These are phyloP conservation scores for Athalia circularis DNA, from an alignment of 2,888 invertebrate genomes.

Conservation along the genomic window DNA sequence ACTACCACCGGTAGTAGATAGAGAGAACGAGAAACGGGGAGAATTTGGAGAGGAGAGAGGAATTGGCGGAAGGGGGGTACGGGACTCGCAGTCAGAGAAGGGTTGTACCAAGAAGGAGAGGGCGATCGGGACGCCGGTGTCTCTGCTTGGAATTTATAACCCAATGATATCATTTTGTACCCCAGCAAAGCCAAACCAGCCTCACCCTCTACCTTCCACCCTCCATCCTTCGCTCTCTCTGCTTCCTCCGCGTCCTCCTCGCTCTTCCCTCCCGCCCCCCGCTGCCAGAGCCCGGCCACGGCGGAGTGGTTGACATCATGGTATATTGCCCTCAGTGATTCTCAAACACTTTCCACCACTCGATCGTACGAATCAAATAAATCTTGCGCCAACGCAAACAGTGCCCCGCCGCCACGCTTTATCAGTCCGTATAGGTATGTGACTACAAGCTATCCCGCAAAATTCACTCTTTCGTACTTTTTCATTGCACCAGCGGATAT, in stretches of 20 bases:
- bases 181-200: constrained; percentile 69
- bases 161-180: constrained; percentile 74
- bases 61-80: constrained; percentile 57
- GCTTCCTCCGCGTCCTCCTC: constrained; percentile 51
- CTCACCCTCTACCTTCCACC: constrained; percentile 63
- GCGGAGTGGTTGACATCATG: constrained; percentile 71
- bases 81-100: constrained; percentile 48
- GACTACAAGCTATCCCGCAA: not conserved
- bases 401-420: constrained; percentile 28
- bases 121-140: constrained; percentile 69
- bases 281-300: constrained; percentile 62
- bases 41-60: constrained; percentile 61
- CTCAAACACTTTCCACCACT: constrained; percentile 66
- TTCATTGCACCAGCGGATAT: not conserved
- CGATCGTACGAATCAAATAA: constrained; percentile 55
- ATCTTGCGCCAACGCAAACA: constrained; percentile 58
- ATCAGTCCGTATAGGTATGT: constrained; percentile 25
- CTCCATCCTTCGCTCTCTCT: constrained; percentile 74
- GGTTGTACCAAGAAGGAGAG: constrained; percentile 55
- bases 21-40: constrained; percentile 71
- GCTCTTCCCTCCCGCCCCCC: constrained; percentile 64
- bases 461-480: not conserved
- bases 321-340: constrained; percentile 73
- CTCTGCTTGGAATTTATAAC: constrained; percentile 73
- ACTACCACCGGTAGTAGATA: constrained; percentile 60